Percentiles rank a stretch among this genome's conserved stretches.
These are phyloP conservation scores for Eupithecia dodoneata DNA, from an alignment of 2,888 invertebrate genomes.

Conservation along the genomic window DNA sequence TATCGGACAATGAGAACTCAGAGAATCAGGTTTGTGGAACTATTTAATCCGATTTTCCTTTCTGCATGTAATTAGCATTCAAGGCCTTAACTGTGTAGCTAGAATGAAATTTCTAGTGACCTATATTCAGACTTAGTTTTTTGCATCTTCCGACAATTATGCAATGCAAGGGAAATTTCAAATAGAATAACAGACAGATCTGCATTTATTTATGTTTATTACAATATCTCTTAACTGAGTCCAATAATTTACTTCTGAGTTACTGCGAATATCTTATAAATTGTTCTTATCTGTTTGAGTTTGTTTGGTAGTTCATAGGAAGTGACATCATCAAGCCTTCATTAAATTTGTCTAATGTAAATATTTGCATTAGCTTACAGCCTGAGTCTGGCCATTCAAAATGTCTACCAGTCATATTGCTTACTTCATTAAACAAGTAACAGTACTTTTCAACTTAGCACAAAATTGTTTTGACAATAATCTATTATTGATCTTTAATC, in stretches of 20 bases:
- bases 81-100: background rate
- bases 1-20: constrained; percentile 86
- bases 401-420: background rate
- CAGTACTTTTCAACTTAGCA: background rate
- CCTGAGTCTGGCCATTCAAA: background rate
- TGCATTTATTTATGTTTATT: background rate
- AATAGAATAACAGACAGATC: background rate
- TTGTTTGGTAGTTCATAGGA: background rate
- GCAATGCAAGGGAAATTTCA: background rate
- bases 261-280: no score
- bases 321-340: background rate
- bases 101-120: background rate
- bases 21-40: constrained; percentile 86
- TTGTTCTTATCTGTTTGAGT: background rate
- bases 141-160: background rate
- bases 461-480: no score
- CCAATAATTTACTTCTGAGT: no score
- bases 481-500: no score
- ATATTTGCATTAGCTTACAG: background rate
- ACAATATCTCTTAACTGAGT: background rate
- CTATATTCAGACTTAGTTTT: background rate
- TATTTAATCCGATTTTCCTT: constrained; percentile 11
- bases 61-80: background rate
- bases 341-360: background rate
- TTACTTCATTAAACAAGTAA: background rate